Conservation (phyloP, 1,140 invertebrate genomes). For the Chymomyza costata region DNA sequence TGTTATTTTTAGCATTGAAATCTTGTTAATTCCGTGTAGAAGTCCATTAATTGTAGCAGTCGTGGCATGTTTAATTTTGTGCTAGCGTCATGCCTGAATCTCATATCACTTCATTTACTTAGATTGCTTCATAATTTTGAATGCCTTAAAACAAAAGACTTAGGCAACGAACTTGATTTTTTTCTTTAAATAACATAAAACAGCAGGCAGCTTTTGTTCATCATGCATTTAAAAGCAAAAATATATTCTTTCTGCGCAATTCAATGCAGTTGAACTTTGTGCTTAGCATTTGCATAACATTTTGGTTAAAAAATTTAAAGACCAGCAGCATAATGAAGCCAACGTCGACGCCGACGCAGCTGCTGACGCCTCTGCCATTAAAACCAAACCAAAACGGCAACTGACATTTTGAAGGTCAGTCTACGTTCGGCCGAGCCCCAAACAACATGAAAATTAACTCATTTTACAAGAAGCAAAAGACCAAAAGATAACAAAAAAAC, state of each 20-base stretch:
- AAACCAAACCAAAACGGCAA: slow-evolving; percentile 9
- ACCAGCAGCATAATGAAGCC: not conserved
- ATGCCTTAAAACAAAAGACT: slow-evolving; percentile 55
- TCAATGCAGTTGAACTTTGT: no score
- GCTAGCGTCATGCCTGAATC: slow-evolving; percentile 40
- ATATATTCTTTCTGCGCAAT: no score
- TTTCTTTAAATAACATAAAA: slow-evolving; percentile 13
- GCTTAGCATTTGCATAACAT: no score
- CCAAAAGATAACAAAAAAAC: slow-evolving; percentile 17
- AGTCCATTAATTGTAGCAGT: slow-evolving; percentile 40
- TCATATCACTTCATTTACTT: slow-evolving; percentile 5
- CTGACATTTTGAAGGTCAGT: slow-evolving; percentile 33
- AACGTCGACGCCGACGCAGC: not conserved
- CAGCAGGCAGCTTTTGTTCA: slow-evolving; percentile 8
- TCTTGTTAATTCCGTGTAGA: slow-evolving; percentile 38
- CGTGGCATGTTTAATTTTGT: slow-evolving; percentile 30
- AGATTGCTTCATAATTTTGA: no score
- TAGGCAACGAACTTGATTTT: slow-evolving; percentile 58
- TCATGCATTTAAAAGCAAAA: slow-evolving; percentile 5
- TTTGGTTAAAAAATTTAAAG: no score
- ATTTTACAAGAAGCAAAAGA: slow-evolving; percentile 17
- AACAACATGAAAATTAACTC: slow-evolving; percentile 16
- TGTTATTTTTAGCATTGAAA: slow-evolving; percentile 62
- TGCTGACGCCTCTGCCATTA: slow-evolving; percentile 1
- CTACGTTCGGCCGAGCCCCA: slow-evolving; percentile 5